Percentiles rank a stretch among this genome's conserved stretches.
phyloP scores from a whole-genome alignment of 1,140 invertebrate species.

The Dryas iulia region DNA sequence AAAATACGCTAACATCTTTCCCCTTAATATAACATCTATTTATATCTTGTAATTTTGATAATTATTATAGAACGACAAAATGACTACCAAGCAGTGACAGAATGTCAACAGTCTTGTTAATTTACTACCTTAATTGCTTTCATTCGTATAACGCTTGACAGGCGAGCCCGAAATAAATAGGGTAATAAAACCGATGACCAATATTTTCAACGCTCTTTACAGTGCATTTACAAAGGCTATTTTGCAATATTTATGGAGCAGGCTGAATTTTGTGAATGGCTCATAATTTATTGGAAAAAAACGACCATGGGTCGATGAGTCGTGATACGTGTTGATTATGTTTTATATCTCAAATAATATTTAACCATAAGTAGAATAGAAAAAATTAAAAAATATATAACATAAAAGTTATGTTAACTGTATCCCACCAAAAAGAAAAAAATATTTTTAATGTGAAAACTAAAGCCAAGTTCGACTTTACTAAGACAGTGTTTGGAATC shows the following conservation, averaged over 20 bases:
- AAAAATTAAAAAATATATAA: too few relatives aligned
- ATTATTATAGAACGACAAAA: not conserved
- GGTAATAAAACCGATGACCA: conserved; percentile 4
- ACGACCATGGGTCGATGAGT: not conserved
- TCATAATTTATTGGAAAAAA: conserved; percentile 1
- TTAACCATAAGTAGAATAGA: not conserved
- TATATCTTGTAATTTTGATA: not conserved
- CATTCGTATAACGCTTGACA: conserved; percentile 8
- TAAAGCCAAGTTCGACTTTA: too few relatives aligned
- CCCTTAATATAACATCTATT: not conserved
- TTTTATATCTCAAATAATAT: not conserved
- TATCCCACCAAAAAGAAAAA: too few relatives aligned
- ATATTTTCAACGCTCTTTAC: conserved; percentile 8
- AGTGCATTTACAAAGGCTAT: conserved; percentile 7
- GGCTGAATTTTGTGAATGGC: not conserved
- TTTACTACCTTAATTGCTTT: conserved; percentile 8
- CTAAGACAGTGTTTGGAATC: too few relatives aligned
- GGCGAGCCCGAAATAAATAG: not conserved
- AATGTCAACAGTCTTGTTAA: conserved; percentile 3
- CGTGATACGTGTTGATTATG: not conserved
- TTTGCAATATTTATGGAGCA: conserved; percentile 4
- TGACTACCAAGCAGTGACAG: not conserved
- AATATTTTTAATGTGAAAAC: too few relatives aligned
- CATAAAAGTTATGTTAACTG: too few relatives aligned
- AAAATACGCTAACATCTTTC: too few relatives aligned